A percentile compares a stretch with the other conserved stretches of the same genome.
These are phyloP conservation scores for Acyrthosiphon pisum DNA, from an alignment of 1,140 invertebrate species.

Conservation along the genomic window DNA sequence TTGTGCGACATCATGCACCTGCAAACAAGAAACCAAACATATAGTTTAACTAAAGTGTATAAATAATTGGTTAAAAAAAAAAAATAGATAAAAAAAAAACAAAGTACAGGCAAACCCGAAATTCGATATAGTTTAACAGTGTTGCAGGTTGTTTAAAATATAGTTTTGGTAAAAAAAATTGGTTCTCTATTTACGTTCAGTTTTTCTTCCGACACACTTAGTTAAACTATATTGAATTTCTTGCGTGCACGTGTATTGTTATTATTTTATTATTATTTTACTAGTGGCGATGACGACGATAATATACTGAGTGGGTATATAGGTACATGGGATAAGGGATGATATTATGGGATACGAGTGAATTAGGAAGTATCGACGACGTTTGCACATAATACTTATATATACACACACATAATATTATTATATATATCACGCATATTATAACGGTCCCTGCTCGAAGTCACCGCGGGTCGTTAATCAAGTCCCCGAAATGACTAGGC, in stretches of 20 bases:
- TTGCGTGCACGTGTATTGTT: slow-evolving; percentile 31
- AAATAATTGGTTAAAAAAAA: slow-evolving; percentile 32
- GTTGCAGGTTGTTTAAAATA: slow-evolving; percentile 30
- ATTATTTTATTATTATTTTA: background rate
- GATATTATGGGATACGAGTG: background rate
- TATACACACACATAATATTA: background rate
- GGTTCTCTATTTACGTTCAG: background rate
- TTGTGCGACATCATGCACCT: slow-evolving; percentile 63
- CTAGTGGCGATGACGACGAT: slow-evolving; percentile 33
- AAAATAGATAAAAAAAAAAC: slow-evolving; percentile 39
- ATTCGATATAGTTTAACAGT: slow-evolving; percentile 58
- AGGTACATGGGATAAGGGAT: background rate
- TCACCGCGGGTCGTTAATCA: slow-evolving; percentile 46
- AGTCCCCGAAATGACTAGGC: slow-evolving; percentile 55
- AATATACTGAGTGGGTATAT: background rate
- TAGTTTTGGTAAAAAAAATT: slow-evolving; percentile 31
- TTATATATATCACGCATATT: background rate
- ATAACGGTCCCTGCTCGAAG: slow-evolving; percentile 26
- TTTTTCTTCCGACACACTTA: slow-evolving; percentile 49
- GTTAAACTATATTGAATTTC: slow-evolving; percentile 59
- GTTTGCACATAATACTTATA: background rate
- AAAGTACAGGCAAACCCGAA: slow-evolving; percentile 52
- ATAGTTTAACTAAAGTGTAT: slow-evolving; percentile 60
- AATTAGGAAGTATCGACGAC: background rate
- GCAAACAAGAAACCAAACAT: slow-evolving; percentile 61